Base-by-base conservation (phyloP, 2,113 vertebrate species). In the Mustela lutreola region DNA sequence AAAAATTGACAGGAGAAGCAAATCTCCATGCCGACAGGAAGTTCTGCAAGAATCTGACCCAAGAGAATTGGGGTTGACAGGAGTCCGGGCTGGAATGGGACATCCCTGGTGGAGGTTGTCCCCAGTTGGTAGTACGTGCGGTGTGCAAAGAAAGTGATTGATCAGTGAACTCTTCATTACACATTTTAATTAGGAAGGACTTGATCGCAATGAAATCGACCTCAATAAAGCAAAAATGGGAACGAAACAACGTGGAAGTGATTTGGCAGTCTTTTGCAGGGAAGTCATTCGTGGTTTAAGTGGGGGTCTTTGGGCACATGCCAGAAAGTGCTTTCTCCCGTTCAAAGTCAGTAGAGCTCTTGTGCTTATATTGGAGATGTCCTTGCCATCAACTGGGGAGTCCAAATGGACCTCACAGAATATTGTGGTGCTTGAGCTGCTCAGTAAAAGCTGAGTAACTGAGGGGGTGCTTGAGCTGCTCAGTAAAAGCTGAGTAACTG, bases 131-230 rank as follows among this genome's bases (percentile, higher is more conserved):
- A 58, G 24, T 45, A 60, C 28, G 62, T 83, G 42, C 53, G 31
- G 2, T n/a, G 50, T n/a, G 78, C n/a, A 65, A n/a, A 50, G 94
- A 84, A 58, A 26, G 11, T 80, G 78, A 84, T 48, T 15, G 94
- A 60, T 75, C 82, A 58, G n/a, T 50, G 31, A 42, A 26, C 71
- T 62, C 67, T 89, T 91, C 45, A 15, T 70, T 39, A 60, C 16
- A 78, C 2, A 63, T 82, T 91, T 95, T 94, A 96, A 83, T 91
- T 82, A 86, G 67, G 62, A 89, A 42, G 95, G 86, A 83, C n/a
- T 15, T 7, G 39, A 24, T 96, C 71, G 84, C 22, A 1, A 7
- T 65, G 82, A 78, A 65, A 85, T n/a, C 0, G 12, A 65, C 63
- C 60, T 89, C 60, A 22, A n/a, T 70, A 79, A 94, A 92, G 67